These are phyloP conservation scores for Rhynchomys soricoides DNA, from an alignment of 2,113 vertebrate species.

Conservation along the genomic window DNA sequence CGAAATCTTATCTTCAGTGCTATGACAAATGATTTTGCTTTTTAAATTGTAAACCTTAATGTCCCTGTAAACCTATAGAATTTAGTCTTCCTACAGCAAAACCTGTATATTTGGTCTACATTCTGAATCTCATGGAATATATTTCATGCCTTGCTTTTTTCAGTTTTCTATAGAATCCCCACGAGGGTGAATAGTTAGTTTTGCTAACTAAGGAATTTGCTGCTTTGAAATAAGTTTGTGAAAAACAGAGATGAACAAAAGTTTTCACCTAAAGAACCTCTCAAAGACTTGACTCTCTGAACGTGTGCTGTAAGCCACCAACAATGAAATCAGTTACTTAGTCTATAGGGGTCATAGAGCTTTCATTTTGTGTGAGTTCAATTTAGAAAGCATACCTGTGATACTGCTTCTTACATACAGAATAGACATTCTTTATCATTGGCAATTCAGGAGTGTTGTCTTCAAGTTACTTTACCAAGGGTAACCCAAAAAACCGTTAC, in stretches of 20 bases:
- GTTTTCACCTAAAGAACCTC: background rate
- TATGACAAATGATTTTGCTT: background rate
- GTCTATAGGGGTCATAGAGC: background rate
- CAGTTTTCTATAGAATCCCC: background rate
- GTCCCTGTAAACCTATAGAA: background rate
- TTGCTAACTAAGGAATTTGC: background rate
- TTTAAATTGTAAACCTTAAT: background rate
- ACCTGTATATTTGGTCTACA: background rate
- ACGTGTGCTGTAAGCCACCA: background rate
- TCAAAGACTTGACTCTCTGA: background rate
- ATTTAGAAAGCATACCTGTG: slow-evolving; percentile 30
- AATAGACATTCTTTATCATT: slow-evolving; percentile 18
- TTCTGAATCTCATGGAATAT: slow-evolving; percentile 1
- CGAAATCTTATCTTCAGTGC: background rate
- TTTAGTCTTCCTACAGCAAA: background rate
- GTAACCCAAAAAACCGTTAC: background rate
- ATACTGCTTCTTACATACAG: slow-evolving; percentile 30
- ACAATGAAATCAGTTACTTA: background rate
- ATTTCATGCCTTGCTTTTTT: background rate
- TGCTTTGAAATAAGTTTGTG: slow-evolving; percentile 1
- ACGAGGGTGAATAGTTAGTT: background rate
- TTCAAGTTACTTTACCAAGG: background rate
- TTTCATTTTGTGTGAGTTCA: background rate
- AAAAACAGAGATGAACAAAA: slow-evolving; percentile 19
- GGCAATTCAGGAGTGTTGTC: background rate